Evolutionary conservation across 2,888 invertebrate genomes (phyloP), one percentile per base, ranked within the genome.

Genomic region (Agriotes lineatus): DNA sequence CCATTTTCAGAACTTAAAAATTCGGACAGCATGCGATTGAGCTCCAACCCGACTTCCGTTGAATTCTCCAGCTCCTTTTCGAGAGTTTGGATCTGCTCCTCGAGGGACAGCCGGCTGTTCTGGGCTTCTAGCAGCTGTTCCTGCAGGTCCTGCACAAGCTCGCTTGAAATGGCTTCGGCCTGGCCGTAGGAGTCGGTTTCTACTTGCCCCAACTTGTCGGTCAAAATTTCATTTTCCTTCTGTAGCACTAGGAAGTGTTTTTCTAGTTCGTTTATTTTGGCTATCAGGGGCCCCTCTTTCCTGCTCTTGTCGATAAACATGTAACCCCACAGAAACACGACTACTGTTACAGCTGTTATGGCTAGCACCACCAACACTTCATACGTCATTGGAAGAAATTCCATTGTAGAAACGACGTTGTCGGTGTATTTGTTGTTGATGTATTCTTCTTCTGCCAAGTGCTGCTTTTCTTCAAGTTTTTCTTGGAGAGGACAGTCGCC

Each of bases 51-150:
- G 5, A 94, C 93, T 76, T 94, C 93, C 0, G 94, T 93, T 0
- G 94, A 93, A 77, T 90, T 91, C 82, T 95, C 94, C 42, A 95
- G 87, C 79, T 95, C 89, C 87, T 91, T 89, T 85, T 94, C 88
- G 78, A 91, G 79, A 80, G 88, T 87, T 57, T 87, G 84, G 16
- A 93, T 85, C 81, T 94, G 90, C 59, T 92, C 92, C 80, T 93
- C 89, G 42, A 91, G 79, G 64, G 87, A 86, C 2, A 76, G 75
- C 72, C 86, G 88, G 14, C 81, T 80, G 57, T 80, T 82, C 74
- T 87, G 81, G 33, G 85, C 81, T 22, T 85, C 88, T 73, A 89
- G 87, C 42, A 94, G 85, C 77, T 93, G 89, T 67, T 87, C 86
- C 78, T 90, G 91, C 35, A 94, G 82, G 4, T 90, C 88, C 45